Evolutionary conservation across 2,113 vertebrate genomes (phyloP).

Genomic region (Cheirogaleus medius): DNA sequence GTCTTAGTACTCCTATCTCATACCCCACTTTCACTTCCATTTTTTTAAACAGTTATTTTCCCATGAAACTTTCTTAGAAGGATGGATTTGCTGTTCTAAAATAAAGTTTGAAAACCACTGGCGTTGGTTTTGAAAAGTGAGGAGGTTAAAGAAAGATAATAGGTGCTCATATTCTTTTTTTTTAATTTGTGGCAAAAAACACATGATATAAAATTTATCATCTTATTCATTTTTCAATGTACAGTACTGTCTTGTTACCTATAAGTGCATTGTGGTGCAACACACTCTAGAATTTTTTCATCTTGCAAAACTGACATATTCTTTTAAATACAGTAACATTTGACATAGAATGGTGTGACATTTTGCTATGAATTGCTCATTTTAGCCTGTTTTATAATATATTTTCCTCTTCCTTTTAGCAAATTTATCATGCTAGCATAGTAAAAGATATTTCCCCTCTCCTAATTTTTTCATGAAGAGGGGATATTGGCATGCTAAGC

Average conservation of each 20-base stretch:
- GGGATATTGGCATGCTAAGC: neutral
- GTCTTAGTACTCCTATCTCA: neutral
- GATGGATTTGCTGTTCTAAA: neutral
- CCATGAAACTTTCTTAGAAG: neutral
- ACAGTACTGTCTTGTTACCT: neutral
- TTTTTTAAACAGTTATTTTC: neutral
- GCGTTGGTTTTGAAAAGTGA: neutral
- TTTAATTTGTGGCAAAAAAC: neutral
- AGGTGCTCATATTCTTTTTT: neutral
- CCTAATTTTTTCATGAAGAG: neutral
- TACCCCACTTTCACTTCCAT: neutral
- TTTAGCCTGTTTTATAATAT: neutral
- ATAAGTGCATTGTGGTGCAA: neutral
- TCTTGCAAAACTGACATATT: neutral
- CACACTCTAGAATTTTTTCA: neutral
- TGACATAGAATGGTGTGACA: neutral
- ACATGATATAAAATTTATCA: neutral
- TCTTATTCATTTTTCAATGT: neutral
- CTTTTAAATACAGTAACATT: neutral
- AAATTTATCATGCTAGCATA: neutral
- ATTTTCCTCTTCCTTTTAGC: neutral
- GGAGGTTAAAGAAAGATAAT: constrained; percentile 22
- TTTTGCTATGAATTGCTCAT: neutral
- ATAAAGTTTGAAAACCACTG: neutral
- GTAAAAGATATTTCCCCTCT: neutral